Base-by-base conservation (phyloP, 2,113 vertebrate species). In the Aix galericulata region DNA sequence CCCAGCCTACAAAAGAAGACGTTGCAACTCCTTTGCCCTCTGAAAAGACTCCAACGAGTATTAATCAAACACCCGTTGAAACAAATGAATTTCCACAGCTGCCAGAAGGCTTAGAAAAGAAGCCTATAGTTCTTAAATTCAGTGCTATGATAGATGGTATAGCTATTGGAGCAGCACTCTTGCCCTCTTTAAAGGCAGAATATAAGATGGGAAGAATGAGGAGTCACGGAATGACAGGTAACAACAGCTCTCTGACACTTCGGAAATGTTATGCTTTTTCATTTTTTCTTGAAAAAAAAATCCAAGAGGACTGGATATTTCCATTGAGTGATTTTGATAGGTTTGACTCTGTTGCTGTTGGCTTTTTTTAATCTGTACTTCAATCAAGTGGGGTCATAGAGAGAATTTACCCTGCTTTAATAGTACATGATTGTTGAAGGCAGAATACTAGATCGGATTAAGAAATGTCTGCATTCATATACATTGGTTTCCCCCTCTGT, bases 121-220 rank as follows among this genome's bases (percentile, higher is more conserved):
- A 99, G 95, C 99, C 99, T 32, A 98, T 99, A 9, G 99, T 99
- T 53, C 98, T 99, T n/a, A 99, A 99, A 94, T 99, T 99, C 96
- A 99, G 99, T 63, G 99, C 99, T 92, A 99, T 99, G 99, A 98
- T 99, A 91, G 99, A 99, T 52, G 99, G 99, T 25, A 99, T 99
- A 91, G 99, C 98, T 66, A 99, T 99, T 11, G 99, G 99, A 29
- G 99, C 99, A 2, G 99, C 99, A 0, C 98, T 99, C 27, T 94
- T 99, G 93, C 99, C 99, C 13, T 99, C 99, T 4, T 98, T 99
- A 8, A 99, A 99, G 96, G 99, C 99, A 0, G 99, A 99, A 58
- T 99, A 99, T 94, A 99, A 99, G 94, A 99, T 99, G 99, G 99
- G 99, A 76, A 98, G 98, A 69, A 99, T 99, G 99, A 98, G 99